A percentile compares a stretch with the other conserved stretches of the same genome.
Evolutionary conservation across 2,113 vertebrate genomes (phyloP).

Genomic region (Tupaia tana): DNA sequence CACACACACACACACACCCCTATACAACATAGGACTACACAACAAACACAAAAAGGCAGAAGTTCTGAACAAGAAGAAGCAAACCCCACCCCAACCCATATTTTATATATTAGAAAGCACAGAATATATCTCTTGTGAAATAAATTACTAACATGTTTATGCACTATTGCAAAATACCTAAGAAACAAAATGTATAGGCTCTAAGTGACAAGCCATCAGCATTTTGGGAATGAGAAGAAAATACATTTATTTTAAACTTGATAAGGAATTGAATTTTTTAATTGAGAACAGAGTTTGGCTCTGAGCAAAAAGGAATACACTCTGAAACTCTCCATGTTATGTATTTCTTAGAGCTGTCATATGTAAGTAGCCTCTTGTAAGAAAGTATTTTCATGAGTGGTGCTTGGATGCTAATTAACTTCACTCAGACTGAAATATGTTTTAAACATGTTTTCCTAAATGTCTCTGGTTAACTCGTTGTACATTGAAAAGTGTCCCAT

Average conservation of each 20-base stretch:
- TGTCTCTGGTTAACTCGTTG: constrained; percentile 33
- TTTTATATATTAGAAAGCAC: not conserved
- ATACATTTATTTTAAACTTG: not conserved
- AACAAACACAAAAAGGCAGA: not conserved
- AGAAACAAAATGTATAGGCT: not conserved
- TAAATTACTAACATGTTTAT: not conserved
- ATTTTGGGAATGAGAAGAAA: not conserved
- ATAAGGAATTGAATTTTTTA: not conserved
- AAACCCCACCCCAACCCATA: not conserved
- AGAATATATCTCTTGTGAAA: not conserved
- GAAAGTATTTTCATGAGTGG: constrained; percentile 80
- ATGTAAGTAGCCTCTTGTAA: constrained; percentile 72
- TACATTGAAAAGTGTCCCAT: not conserved
- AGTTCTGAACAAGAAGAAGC: not conserved
- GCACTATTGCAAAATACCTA: not conserved
- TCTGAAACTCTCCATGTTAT: constrained; percentile 43
- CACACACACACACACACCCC: not conserved
- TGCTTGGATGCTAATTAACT: constrained; percentile 85
- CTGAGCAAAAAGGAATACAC: not conserved
- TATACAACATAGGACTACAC: not conserved
- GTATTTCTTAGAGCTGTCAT: constrained; percentile 75
- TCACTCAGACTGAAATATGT: constrained; percentile 78
- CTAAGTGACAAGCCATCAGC: not conserved
- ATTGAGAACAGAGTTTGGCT: not conserved
- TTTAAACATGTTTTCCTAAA: constrained; percentile 68